Conservation (phyloP, 2,113 vertebrate species). For the Sprattus sprattus region DNA sequence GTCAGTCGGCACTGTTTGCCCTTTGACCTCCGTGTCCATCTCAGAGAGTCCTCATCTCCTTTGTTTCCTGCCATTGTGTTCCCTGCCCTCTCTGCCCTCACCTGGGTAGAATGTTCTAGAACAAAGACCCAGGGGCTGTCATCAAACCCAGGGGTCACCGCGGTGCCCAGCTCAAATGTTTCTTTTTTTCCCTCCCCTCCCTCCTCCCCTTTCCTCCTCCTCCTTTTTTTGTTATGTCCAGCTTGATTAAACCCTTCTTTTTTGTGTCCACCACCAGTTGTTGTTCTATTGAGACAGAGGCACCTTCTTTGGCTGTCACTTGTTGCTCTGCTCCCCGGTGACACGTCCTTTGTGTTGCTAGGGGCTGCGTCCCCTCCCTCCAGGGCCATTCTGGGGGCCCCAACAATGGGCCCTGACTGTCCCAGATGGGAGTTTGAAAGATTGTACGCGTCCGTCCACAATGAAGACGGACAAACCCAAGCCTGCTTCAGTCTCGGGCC, state of each 20-base stretch:
- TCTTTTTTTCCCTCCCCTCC: constrained; percentile 36
- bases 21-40: constrained; percentile 63
- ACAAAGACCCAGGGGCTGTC: constrained; percentile 68
- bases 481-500: constrained; percentile 14
- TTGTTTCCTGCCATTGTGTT: constrained; percentile 68
- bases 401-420: constrained; percentile 59
- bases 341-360: constrained; percentile 65
- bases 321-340: constrained; percentile 53
- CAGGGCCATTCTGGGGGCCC: constrained; percentile 41
- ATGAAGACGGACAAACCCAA: constrained; percentile 56
- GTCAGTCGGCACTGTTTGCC: constrained; percentile 69
- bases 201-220: constrained; percentile 24
- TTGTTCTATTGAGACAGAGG: constrained; percentile 57
- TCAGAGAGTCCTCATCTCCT: constrained; percentile 64
- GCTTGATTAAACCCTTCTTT: constrained; percentile 52
- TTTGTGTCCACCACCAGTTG: constrained; percentile 64
- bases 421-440: constrained; percentile 66
- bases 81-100: constrained; percentile 66
- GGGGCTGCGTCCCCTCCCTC: constrained; percentile 49
- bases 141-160: constrained; percentile 70
- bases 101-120: constrained; percentile 62
- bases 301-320: constrained; percentile 60
- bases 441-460: constrained; percentile 57
- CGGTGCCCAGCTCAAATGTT: constrained; percentile 50
- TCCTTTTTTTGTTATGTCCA: constrained; percentile 25